Evolutionary conservation across 2,113 vertebrate species (phyloP).

Genomic region (Xerus inauris): DNA sequence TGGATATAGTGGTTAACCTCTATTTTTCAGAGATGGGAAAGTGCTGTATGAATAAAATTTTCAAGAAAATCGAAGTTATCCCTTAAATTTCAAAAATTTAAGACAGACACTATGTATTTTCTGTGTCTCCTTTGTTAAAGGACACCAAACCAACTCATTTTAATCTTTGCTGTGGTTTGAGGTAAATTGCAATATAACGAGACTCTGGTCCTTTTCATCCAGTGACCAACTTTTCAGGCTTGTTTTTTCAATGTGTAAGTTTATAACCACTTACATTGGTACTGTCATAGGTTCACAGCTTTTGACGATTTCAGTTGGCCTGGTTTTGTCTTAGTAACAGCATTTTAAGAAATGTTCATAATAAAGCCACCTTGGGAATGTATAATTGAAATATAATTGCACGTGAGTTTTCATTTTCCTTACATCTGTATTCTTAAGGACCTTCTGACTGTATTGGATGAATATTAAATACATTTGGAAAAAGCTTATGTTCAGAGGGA

Average conservation of each 20-base stretch:
- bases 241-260: neutral
- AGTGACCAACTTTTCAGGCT: neutral
- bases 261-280: neutral
- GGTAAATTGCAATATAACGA: neutral
- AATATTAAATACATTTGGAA: neutral
- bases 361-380: neutral
- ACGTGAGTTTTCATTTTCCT: neutral
- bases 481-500: neutral
- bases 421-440: neutral
- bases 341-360: neutral
- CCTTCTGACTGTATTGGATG: neutral
- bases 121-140: neutral
- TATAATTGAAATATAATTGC: neutral
- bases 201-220: neutral
- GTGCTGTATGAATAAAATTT: neutral
- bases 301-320: neutral
- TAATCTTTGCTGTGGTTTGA: neutral
- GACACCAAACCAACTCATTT: neutral
- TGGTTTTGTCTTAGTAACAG: neutral
- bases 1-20: neutral
- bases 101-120: neutral
- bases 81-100: neutral
- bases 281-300: neutral
- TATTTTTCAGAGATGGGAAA: neutral
- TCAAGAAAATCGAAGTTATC: neutral